Evolutionary conservation across 2,797 vertebrate species (phyloP).

Genomic region (Tadarida brasiliensis): DNA sequence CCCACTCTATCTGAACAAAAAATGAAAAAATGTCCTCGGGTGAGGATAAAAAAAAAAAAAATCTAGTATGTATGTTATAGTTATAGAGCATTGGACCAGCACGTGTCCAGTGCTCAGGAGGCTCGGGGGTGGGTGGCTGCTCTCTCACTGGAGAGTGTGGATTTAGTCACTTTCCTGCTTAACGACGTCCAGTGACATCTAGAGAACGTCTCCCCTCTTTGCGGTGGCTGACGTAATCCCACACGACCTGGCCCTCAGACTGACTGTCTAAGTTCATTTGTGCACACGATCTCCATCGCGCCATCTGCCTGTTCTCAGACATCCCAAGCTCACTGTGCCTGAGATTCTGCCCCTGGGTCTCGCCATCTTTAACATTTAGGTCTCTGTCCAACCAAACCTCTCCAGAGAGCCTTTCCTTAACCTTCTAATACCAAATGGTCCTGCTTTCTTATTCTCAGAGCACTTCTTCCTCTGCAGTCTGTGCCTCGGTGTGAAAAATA

Average conservation of each 20-base stretch:
- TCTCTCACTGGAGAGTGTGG: fast-evolving
- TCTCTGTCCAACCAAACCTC: not conserved
- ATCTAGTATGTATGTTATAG: not conserved
- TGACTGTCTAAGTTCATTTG: not conserved
- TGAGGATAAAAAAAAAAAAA: too few species aligned
- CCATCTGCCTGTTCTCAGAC: not conserved
- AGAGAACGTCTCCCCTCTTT: not conserved
- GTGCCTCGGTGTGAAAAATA: not conserved
- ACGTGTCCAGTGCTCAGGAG: not conserved
- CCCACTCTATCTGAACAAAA: too few species aligned
- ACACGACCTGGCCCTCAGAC: not conserved
- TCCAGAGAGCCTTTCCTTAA: not conserved
- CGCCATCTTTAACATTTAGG: not conserved
- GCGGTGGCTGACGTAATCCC: not conserved
- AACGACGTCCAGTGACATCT: not conserved
- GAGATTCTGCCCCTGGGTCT: not conserved
- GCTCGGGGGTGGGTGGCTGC: fast-evolving
- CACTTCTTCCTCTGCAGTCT: not conserved
- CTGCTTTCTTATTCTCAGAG: not conserved
- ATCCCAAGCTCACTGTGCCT: not conserved
- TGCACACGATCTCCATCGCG: too few species aligned
- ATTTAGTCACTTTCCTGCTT: not conserved
- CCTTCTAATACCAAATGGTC: not conserved
- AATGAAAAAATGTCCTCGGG: too few species aligned
- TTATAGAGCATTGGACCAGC: not conserved